Base-by-base conservation (phyloP, 2,888 invertebrate species). In the Drosophila prolongata region DNA sequence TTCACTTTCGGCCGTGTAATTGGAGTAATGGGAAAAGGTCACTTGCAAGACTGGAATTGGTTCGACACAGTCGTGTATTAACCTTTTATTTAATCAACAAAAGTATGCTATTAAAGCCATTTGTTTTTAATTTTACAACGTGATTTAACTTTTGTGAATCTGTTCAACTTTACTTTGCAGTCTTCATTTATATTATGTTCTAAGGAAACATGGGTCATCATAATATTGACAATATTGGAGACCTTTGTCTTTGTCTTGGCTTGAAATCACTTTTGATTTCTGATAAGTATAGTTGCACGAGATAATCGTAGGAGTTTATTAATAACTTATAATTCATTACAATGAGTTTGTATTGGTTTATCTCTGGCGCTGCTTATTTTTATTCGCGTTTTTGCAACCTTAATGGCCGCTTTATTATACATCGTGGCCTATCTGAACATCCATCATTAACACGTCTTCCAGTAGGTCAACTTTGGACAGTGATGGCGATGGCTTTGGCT, bases 361-460 rank as follows among this genome's bases (percentile, higher is more conserved):
- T 14, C 19, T 35, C 24, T 14, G 57, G n/a, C 38, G 24, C 16
- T 53, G 47, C 52, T n/a, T 59, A 35, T 52, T 62, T 66, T 75
- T 50, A 38, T 16, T 37, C 42, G 61, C 69, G 47, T 69, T 72
- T 76, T 76, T 83, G 75, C 81, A 73, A 71, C 57, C 70, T 68
- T 86, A 80, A 84, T 84, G 78, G 73, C 65, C 75, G 75, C 68
- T 84, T 87, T 84, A 75, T 75, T 80, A 72, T 71, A 68, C 60
- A 43, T 50, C 38, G 54, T 52, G 66, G 70, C 70, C 59, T 84
- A 84, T 80, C 87, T 80, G 69, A 40, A 52, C 86, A 85, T 70
- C 82, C 88, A 85, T 85, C 89, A 85, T 85, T 85, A 89, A 81
- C 88, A 89, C 89, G 86, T 77, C 76, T 37, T 65, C 74, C 75